Evolutionary conservation across 2,797 vertebrate species (phyloP), one percentile per base, ranked within the genome.

Genomic region (Lophius americanus): DNA sequence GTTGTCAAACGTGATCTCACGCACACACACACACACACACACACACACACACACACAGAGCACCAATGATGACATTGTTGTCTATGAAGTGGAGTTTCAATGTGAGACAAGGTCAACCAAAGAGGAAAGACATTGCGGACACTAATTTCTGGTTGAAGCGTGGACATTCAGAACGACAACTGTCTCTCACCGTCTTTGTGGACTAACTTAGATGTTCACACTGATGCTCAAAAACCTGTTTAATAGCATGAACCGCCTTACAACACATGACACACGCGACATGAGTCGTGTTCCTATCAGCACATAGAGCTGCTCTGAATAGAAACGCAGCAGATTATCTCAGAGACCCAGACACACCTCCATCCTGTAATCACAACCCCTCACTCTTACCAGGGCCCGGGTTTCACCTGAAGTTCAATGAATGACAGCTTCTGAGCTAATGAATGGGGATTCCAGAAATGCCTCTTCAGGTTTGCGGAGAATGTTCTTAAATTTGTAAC

Each of bases 71-170:
- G 84, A 69, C 35, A 4, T 60, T 9, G 14, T 85, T 84, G 87
- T 85, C 72, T 69, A 75, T 55, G 61, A 79, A 63, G 56, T 4
- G 10, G 44, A 7, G 56, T 35, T 36, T 80, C 77, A 71, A 51
- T 68, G 67, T 32, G 6, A 70, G 72, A 84, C 89, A 90, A 90
- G 88, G 88, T 90, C 86, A 86, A 57, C 70, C 69, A 74, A 68
- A 74, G 75, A 70, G 71, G 58, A 69, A 76, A 78, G 61, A 76
- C 23, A 73, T 79, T 80, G 64, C 64, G 80, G 76, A 88, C 82
- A 74, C 75, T 85, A 82, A 89, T 87, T 74, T 85, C 61, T 85
- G 85, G 89, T 78, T 52, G 79, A 84, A 79, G 58, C 23, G 23
- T 23, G 61, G 47, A 74, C 38, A 13, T 57, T 76, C 36, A 55